Evolutionary conservation across 2,797 vertebrate genomes (phyloP).

Genomic region (Malurus splendens): DNA sequence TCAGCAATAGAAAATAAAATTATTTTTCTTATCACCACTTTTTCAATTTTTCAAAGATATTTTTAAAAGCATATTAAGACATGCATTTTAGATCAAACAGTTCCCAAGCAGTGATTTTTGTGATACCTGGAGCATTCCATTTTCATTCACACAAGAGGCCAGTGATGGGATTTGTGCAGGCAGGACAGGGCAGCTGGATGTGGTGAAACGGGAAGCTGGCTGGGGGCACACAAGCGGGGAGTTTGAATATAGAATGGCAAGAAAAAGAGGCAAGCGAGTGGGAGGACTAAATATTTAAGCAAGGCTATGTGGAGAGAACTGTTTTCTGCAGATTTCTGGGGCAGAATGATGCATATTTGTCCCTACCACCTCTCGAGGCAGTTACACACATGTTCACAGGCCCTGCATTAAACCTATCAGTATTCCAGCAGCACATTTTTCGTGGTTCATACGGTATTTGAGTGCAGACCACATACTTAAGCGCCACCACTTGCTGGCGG

Average conservation of each 20-base stretch:
- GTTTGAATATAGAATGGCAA: not conserved
- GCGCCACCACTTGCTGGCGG: not conserved
- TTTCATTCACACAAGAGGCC: not conserved
- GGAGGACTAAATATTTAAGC: not conserved
- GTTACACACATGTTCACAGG: fast-evolving
- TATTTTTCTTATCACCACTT: not conserved
- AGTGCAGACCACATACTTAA: not conserved
- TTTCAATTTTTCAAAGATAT: not conserved
- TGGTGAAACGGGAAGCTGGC: not conserved
- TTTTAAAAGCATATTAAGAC: not conserved
- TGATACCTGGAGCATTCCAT: not conserved
- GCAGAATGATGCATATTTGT: not conserved
- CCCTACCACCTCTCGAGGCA: not conserved
- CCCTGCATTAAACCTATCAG: fast-evolving
- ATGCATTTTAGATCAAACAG: not conserved
- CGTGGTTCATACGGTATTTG: fast-evolving
- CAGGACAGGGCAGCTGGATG: not conserved
- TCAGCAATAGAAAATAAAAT: not conserved
- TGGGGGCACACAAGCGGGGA: not conserved
- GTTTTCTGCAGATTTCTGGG: not conserved
- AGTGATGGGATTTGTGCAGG: not conserved
- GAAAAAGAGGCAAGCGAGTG: not conserved
- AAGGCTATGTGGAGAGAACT: not conserved
- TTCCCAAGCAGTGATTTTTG: not conserved
- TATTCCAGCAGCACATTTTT: fast-evolving